Conservation (phyloP, 2,797 vertebrate species). For the Gorsachius magnificus region DNA sequence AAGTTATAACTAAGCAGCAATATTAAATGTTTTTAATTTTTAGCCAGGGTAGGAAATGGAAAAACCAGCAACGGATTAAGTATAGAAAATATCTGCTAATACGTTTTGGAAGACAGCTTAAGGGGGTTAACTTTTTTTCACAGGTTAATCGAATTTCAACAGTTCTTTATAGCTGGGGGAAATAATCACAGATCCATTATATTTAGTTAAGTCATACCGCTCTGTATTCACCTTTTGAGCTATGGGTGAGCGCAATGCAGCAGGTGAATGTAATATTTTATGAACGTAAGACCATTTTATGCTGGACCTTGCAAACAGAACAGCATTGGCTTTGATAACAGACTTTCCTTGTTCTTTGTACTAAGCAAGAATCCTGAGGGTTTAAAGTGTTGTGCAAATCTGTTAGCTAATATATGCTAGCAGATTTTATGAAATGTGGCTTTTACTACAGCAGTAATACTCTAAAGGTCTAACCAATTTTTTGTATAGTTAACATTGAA, state of each 20-base stretch:
- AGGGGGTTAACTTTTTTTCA: background rate
- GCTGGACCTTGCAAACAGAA: background rate
- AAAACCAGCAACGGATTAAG: background rate
- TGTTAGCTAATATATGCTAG: background rate
- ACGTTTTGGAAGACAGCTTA: background rate
- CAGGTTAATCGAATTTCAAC: background rate
- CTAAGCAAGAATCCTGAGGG: background rate
- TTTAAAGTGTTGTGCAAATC: background rate
- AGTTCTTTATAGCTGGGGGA: background rate
- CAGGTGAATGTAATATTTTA: background rate
- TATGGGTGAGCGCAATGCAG: background rate
- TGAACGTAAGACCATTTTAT: background rate
- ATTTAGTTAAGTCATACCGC: background rate
- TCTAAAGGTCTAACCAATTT: background rate
- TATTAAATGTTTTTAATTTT: background rate
- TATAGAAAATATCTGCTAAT: background rate
- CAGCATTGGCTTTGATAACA: background rate
- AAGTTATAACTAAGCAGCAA: background rate
- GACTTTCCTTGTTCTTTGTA: background rate
- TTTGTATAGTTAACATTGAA: background rate
- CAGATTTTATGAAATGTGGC: background rate
- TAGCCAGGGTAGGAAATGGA: background rate
- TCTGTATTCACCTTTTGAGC: background rate
- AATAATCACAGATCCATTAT: background rate
- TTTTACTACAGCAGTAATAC: background rate